Conservation (phyloP, 2,797 vertebrate genomes). For the Mionectes olivaceus region DNA sequence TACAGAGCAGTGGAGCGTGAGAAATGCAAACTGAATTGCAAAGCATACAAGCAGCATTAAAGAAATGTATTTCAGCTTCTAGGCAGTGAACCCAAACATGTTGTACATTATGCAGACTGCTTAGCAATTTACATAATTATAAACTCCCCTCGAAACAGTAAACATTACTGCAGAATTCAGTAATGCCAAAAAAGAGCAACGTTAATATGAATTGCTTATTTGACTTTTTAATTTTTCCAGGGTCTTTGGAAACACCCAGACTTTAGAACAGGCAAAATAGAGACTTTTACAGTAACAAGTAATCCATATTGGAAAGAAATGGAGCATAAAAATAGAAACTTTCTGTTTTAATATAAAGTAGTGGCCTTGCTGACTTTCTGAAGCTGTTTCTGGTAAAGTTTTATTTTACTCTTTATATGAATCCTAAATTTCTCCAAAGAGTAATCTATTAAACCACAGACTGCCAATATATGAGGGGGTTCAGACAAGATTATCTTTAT, state of each 20-base stretch:
- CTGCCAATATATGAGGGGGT: background rate
- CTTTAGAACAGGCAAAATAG: background rate
- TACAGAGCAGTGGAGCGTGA: background rate
- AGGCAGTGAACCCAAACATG: constrained; percentile 69
- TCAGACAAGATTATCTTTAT: constrained; percentile 20
- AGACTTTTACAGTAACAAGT: background rate
- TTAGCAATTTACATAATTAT: constrained; percentile 79
- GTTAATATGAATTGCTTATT: constrained; percentile 67
- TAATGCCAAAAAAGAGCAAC: constrained; percentile 47
- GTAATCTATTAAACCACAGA: constrained; percentile 3
- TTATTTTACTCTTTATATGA: background rate
- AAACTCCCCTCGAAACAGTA: constrained; percentile 73
- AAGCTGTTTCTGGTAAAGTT: constrained; percentile 32
- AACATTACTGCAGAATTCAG: constrained; percentile 69
- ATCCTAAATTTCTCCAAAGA: background rate
- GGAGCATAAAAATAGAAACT: background rate
- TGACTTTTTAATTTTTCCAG: constrained; percentile 71
- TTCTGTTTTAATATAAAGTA: background rate
- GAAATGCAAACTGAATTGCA: background rate
- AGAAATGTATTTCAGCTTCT: constrained; percentile 54
- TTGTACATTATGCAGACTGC: constrained; percentile 68
- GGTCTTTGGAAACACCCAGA: constrained; percentile 31
- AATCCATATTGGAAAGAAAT: background rate
- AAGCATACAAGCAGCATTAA: background rate
- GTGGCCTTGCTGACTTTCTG: background rate